Base-by-base conservation (phyloP, 2,888 invertebrate species). In the Sclerodermus sp. region DNA sequence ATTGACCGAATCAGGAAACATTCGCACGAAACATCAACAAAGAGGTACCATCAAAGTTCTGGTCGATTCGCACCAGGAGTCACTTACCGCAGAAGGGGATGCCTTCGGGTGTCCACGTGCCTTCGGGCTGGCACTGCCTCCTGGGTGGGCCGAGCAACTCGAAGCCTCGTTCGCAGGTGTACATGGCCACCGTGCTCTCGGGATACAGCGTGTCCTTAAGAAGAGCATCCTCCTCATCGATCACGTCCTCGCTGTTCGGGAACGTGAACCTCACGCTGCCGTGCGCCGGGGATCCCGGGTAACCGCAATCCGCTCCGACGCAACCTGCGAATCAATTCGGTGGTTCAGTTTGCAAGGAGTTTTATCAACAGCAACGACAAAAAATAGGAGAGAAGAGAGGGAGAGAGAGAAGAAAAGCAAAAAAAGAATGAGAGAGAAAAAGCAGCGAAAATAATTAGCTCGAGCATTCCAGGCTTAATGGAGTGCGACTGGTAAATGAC, bases 11-110 rank as follows among this genome's bases (percentile, higher is more conserved):
- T 6, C 9, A 6, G n/a, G n/a, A n/a, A n/a, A n/a, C n/a, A n/a
- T n/a, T n/a, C n/a, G n/a, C n/a, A 39, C 15, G 2, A 15, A 4
- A 38, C 3, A 38, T 6, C 4, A 4, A 37, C 2, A 37, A 8
- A 38, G 18, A 42, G 16, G 31, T 18, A 14, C 16, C 10, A 38
- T 47, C 15, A 23, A 17, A 42, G 45, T 31, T 38, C 32, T 38
- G 18, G 34, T 42, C 37, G 14, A 40, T 39, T n/a, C n/a, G n/a
- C n/a, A n/a, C n/a, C n/a, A n/a, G n/a, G 23, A 5, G 8, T 34
- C 15, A 86, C 90, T 91, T 77, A 95, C 95, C 95, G 79, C 95
- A 95, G 79, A 95, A 95, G 5, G 95, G 95, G 65, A 95, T 90
- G 49, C 94, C 95, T 73, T 92, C 91, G 0, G 94, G 95, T 6